Conservation (phyloP, 2,797 vertebrate species). For the Platyrinchus mystaceus region DNA sequence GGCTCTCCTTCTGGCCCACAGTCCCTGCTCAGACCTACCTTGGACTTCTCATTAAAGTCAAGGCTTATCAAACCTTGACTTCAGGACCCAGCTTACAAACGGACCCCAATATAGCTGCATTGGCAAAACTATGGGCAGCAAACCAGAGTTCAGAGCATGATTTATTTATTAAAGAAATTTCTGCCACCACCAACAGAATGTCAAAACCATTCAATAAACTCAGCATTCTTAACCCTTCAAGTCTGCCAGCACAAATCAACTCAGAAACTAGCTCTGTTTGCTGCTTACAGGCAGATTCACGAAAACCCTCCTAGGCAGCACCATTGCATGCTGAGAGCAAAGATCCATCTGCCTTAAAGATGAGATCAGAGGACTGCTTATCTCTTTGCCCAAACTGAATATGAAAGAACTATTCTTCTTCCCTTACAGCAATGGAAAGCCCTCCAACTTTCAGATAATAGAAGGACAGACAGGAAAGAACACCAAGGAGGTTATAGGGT, state of each 20-base stretch:
- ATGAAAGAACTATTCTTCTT: background rate
- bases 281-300: background rate
- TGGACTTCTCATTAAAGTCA: background rate
- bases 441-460: background rate
- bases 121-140: background rate
- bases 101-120: background rate
- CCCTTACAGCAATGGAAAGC: background rate
- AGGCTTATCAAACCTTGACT: background rate
- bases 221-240: background rate
- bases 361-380: background rate
- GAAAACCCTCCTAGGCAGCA: background rate
- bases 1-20: fast-evolving
- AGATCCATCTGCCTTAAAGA: background rate
- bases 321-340: background rate
- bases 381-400: background rate
- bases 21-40: background rate
- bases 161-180: background rate
- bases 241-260: background rate
- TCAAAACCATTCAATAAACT: background rate
- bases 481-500: background rate
- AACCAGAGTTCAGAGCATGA: background rate
- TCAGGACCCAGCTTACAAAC: background rate
- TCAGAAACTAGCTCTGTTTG: background rate
- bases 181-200: background rate
- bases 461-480: background rate